These are phyloP conservation scores for Corynorhinus townsendii DNA, from an alignment of 2,113 vertebrate species.

Conservation along the genomic window DNA sequence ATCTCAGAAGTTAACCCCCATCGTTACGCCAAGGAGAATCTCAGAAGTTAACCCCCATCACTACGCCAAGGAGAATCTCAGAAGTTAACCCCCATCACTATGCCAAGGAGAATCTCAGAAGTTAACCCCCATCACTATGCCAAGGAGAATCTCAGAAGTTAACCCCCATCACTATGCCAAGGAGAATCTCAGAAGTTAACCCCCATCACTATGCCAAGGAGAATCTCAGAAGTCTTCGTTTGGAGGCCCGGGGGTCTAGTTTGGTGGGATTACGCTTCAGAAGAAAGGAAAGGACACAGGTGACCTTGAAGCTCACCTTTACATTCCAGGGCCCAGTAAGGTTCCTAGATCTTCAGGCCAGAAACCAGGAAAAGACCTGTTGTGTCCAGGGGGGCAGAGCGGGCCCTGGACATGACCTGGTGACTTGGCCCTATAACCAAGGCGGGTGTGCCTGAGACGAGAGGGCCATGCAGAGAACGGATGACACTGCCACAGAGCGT, in stretches of 20 bases:
- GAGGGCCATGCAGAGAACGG: neutral
- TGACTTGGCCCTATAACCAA: neutral
- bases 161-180: too few relatives aligned
- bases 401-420: neutral
- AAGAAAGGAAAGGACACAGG: neutral
- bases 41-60: too few relatives aligned
- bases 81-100: too few relatives aligned
- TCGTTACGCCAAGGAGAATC: too few relatives aligned
- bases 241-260: accelerated
- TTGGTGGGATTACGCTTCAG: neutral
- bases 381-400: neutral
- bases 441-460: neutral
- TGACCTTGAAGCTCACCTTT: neutral
- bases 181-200: too few relatives aligned
- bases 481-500: too few relatives aligned
- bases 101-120: too few relatives aligned
- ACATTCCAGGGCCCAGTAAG: neutral
- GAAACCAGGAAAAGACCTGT: neutral
- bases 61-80: too few relatives aligned
- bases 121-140: too few relatives aligned
- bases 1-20: too few relatives aligned
- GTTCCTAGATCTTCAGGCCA: neutral
- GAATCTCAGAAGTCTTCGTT: neutral
- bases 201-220: too few relatives aligned
- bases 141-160: too few relatives aligned